Evolutionary conservation across 2,888 invertebrate genomes (phyloP).

Genomic region (Cremastinae sp.): DNA sequence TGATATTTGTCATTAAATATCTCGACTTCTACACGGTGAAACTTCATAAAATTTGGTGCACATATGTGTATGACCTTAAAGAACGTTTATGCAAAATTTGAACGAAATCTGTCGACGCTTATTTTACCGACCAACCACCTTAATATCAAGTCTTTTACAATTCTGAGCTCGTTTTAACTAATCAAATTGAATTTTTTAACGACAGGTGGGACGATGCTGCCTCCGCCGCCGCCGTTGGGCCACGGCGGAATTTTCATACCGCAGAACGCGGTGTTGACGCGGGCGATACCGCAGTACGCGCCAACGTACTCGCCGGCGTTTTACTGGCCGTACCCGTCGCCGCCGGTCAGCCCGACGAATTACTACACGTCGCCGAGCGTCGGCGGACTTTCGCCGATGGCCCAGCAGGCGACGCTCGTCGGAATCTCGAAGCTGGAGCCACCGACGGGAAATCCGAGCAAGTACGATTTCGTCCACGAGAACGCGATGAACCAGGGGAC

Average conservation of each 20-base stretch:
- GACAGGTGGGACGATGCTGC: constrained; percentile 84
- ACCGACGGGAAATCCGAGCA: constrained; percentile 39
- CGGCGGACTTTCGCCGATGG: constrained; percentile 75
- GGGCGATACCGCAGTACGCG: constrained; percentile 82
- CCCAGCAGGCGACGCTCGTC: constrained; percentile 72
- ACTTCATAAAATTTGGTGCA: no score
- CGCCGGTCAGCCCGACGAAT: constrained; percentile 95
- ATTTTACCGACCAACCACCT: no score
- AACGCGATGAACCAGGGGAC: constrained; percentile 49
- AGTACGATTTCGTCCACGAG: constrained; percentile 59
- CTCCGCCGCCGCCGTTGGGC: constrained; percentile 80
- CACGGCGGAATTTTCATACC: constrained; percentile 83
- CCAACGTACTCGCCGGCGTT: constrained; percentile 85
- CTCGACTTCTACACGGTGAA: no score
- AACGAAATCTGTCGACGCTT: no score
- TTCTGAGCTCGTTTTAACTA: no score
- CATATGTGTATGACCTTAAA: no score
- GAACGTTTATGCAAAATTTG: no score
- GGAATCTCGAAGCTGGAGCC: constrained; percentile 60
- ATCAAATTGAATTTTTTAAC: constrained; percentile 63
- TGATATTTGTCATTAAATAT: no score
- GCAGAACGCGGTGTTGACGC: constrained; percentile 80
- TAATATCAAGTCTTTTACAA: no score
- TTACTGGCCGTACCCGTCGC: constrained; percentile 97
- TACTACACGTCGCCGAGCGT: constrained; percentile 86